phyloP scores from a whole-genome alignment of 2,797 vertebrate species.

The Mycteria americana region DNA sequence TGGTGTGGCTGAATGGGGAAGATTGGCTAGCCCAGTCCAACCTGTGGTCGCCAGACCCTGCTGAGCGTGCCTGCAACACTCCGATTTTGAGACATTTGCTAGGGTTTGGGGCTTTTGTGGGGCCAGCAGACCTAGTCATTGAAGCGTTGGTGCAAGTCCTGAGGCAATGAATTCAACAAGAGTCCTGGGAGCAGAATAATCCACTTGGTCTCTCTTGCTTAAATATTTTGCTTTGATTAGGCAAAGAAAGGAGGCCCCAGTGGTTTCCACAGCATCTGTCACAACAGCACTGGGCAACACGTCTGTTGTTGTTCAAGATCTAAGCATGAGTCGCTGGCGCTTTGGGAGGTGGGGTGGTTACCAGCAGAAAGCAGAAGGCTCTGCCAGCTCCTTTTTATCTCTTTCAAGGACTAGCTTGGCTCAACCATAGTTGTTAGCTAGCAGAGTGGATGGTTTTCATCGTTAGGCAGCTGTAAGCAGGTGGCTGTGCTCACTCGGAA shows the following conservation, averaged over 20 bases:
- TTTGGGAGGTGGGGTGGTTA: background rate
- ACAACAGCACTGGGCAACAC: background rate
- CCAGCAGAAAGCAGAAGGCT: background rate
- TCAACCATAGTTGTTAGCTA: background rate
- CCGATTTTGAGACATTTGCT: background rate
- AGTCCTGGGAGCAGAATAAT: background rate
- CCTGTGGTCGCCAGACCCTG: background rate
- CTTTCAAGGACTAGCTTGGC: background rate
- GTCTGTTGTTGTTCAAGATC: background rate
- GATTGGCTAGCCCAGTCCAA: background rate
- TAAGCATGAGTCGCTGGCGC: background rate
- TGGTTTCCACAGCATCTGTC: background rate
- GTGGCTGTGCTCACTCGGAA: background rate
- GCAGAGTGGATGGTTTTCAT: background rate
- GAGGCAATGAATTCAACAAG: background rate
- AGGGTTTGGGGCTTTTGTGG: background rate
- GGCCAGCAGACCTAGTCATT: background rate
- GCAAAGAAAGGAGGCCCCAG: background rate
- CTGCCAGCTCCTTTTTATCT: background rate
- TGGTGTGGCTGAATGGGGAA: background rate
- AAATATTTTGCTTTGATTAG: background rate
- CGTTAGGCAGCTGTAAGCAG: background rate
- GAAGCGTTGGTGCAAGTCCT: background rate
- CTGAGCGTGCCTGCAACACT: background rate
- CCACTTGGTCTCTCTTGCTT: background rate